phyloP scores from a whole-genome alignment of 2,113 vertebrate genomes.

The Triplophysa siluroides region DNA sequence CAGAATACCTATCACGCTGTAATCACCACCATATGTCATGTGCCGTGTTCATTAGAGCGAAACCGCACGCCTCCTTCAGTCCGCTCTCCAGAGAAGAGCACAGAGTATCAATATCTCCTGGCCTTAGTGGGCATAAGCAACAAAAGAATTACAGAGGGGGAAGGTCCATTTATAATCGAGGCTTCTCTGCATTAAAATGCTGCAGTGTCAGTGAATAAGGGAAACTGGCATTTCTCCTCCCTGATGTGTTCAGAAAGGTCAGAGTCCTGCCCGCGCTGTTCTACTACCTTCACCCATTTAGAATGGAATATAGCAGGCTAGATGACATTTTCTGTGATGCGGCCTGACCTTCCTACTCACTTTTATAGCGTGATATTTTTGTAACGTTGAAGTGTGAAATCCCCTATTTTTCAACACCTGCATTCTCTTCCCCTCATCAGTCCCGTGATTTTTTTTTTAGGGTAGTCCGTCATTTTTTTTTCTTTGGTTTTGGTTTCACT shows the following conservation, averaged over 20 bases:
- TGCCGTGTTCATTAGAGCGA: constrained; percentile 11
- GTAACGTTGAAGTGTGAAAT: constrained; percentile 43
- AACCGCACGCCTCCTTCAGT: not conserved
- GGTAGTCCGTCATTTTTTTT: not conserved
- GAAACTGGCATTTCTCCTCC: constrained; percentile 71
- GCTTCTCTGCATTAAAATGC: constrained; percentile 62
- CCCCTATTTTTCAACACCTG: constrained; percentile 46
- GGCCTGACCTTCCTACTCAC: constrained; percentile 67
- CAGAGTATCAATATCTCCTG: constrained; percentile 27
- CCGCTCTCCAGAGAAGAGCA: constrained; percentile 18
- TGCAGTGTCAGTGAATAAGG: constrained; percentile 66
- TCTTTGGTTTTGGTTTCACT: not conserved
- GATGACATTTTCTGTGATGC: constrained; percentile 70
- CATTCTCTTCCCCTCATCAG: constrained; percentile 22
- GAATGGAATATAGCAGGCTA: constrained; percentile 65
- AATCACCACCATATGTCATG: constrained; percentile 36
- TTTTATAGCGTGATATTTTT: constrained; percentile 63
- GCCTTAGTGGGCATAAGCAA: constrained; percentile 25
- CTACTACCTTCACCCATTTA: constrained; percentile 46
- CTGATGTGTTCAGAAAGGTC: constrained; percentile 73
- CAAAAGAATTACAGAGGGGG: constrained; percentile 20
- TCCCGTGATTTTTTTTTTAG: not conserved
- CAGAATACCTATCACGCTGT: not conserved
- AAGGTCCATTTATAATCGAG: constrained; percentile 29
- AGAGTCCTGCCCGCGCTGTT: constrained; percentile 51